Base-by-base conservation (phyloP, 2,113 vertebrate genomes). In the Anas platyrhynchos region DNA sequence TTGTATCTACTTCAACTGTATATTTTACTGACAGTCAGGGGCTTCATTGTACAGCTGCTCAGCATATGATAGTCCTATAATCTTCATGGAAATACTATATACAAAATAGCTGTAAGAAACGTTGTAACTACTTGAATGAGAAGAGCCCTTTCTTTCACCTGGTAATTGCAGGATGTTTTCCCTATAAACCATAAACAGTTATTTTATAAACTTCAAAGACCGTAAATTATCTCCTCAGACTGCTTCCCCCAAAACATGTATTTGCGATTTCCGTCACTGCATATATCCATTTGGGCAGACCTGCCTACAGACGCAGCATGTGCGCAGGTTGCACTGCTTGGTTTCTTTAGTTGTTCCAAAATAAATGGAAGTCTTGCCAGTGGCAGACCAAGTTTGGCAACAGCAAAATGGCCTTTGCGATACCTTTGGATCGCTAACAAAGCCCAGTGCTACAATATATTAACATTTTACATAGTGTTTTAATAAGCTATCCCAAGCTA, bases 181-280 rank as follows among this genome's bases (percentile, higher is more conserved):
- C 71, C 36, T 59, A 21, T 66, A 87, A 67, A 87, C 59, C 17
- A 5, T 88, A 73, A 66, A 34, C 77, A 59, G 63, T 68, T 93
- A 72, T 89, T 94, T 97, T 94, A 92, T 65, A 83, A 94, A 85
- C 74, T 79, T 97, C 36, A 93, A 88, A 93, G 76, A 55, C 41
- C 85, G 71, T 88, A 41, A 91, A 88, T 77, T 34, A 78, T 86
- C 77, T 94, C 74, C n/a, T 89, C 10, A 68, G 69, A 54, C 68
- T 78, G 26, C 36, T 84, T 91, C 43, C 58, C 50, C 36, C 26
- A 63, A 94, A 44, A 36, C 1, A 0, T 43, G 46, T 41, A 4
- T 90, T 59, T 91, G 54, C 86, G 83, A 44, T 41, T 78, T 78
- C 7, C 56, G 59, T 85, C 58, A 10, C 83, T 88, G 50, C 0